Evolutionary conservation across 2,888 invertebrate genomes (phyloP).

Genomic region (Nymphalis polychloros): DNA sequence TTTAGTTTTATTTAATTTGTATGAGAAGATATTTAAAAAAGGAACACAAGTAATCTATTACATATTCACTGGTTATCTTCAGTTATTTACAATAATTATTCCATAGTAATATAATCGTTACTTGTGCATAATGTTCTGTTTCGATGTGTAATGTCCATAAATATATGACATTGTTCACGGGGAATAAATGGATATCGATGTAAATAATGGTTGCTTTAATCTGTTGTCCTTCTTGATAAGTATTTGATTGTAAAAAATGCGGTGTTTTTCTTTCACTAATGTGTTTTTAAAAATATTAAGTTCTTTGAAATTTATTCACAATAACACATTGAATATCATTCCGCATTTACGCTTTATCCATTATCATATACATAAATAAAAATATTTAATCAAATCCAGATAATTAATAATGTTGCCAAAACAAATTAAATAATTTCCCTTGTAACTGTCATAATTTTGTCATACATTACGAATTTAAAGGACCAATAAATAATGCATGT

Average conservation of each 20-base stretch:
- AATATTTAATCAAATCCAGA: background rate
- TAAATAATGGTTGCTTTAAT: conserved; percentile 17
- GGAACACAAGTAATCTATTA: background rate
- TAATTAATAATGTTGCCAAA: background rate
- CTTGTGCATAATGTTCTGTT: conserved; percentile 2
- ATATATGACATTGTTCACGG: conserved; percentile 1
- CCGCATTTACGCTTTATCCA: conserved; percentile 7
- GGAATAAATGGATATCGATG: conserved; percentile 11
- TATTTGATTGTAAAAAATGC: background rate
- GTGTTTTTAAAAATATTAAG: background rate
- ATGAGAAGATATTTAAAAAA: too few relatives aligned
- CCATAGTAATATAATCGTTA: background rate
- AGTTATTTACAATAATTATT: background rate
- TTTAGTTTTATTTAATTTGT: too few relatives aligned
- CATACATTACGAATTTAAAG: too few relatives aligned
- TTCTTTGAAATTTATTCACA: background rate
- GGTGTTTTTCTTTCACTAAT: background rate
- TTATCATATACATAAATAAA: background rate
- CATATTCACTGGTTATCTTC: background rate
- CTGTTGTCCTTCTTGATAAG: background rate
- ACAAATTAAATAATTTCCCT: background rate
- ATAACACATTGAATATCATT: background rate
- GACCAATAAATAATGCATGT: conserved; percentile 17
- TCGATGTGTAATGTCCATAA: conserved; percentile 5
- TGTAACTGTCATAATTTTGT: conserved; percentile 3